Evolutionary conservation across 2,888 invertebrate genomes (phyloP), one percentile per base, ranked within the genome.

Genomic region (Blastobasis adustella): DNA sequence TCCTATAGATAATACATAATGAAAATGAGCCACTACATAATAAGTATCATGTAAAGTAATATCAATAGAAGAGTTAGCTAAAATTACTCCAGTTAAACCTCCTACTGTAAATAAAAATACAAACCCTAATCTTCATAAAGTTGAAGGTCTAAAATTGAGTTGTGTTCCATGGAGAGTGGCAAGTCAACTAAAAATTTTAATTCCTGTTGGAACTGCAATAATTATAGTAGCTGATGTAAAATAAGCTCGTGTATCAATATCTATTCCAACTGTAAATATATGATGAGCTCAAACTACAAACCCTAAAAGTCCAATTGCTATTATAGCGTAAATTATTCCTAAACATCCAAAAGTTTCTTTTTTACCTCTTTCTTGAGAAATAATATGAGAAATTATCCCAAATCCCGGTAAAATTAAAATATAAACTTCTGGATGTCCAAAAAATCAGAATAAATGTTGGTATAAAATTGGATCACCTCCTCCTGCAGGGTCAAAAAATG

Each of bases 381-480:
- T 92, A 87, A 94, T 92, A 73, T 95, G 94, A 0, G 93, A 94
- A 76, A 95, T 92, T 89, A 95, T 91, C 0, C 95, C 94, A 90
- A 95, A 95, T 79, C 93, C 94, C 0, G 94, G 94, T 65, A 95
- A 71, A 92, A 95, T 95, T 89, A 95, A 82, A 93, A 95, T 94
- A 83, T 95, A 96, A 57, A 95, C 94, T 91, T 95, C 95, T 7
- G 95, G 95, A 52, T 95, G 95, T 0, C 95, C 95, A 91, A 95
- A 96, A 87, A 95, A 95, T 92, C 95, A 95, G 86, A 96, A 95
- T 90, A 95, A 83, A 77, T 95, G 94, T 91, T 95, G 94, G 51
- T 93, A 95, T 62, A 95, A 63, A 82, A 95, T 91, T 3, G 94
- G 95, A 52, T 95, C 95, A 50, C 95, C 95, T 38, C 95, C 95